Conservation (phyloP, 2,797 vertebrate species). For the Apogon talboti region DNA sequence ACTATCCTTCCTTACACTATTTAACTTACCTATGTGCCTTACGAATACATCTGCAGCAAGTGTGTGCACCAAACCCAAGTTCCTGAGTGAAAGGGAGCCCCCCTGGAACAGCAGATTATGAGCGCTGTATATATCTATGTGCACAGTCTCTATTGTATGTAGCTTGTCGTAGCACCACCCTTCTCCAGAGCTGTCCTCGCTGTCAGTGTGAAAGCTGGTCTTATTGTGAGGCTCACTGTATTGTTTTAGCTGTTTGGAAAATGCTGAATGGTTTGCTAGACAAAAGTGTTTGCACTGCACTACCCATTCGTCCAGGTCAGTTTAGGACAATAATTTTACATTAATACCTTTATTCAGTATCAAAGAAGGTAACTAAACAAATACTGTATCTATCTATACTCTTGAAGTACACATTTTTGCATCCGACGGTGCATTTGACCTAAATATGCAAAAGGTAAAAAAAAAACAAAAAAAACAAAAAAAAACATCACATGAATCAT, state of each 20-base stretch:
- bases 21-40: slow-evolving; percentile 54
- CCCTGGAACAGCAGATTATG: slow-evolving; percentile 46
- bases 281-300: slow-evolving; percentile 79
- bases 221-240: slow-evolving; percentile 67
- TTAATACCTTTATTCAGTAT: slow-evolving; percentile 17
- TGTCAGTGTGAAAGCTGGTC: slow-evolving; percentile 63
- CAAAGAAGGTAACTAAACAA: background rate
- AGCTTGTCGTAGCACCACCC: slow-evolving; percentile 57
- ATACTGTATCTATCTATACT: background rate
- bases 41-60: slow-evolving; percentile 62
- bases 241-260: slow-evolving; percentile 81
- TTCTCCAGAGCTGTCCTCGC: slow-evolving; percentile 68
- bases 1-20: too few species aligned
- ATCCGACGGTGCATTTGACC: background rate
- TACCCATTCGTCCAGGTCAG: slow-evolving; percentile 60
- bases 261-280: slow-evolving; percentile 78
- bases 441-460: background rate
- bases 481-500: slow-evolving; percentile 34
- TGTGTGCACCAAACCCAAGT: slow-evolving; percentile 33
- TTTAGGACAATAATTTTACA: slow-evolving; percentile 41
- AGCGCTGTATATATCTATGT: slow-evolving; percentile 64
- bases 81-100: slow-evolving; percentile 30
- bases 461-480: too few species aligned
- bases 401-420: background rate
- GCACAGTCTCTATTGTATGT: slow-evolving; percentile 62